phyloP scores from a whole-genome alignment of 1,140 invertebrate genomes.

The Palaemon carinicauda region DNA sequence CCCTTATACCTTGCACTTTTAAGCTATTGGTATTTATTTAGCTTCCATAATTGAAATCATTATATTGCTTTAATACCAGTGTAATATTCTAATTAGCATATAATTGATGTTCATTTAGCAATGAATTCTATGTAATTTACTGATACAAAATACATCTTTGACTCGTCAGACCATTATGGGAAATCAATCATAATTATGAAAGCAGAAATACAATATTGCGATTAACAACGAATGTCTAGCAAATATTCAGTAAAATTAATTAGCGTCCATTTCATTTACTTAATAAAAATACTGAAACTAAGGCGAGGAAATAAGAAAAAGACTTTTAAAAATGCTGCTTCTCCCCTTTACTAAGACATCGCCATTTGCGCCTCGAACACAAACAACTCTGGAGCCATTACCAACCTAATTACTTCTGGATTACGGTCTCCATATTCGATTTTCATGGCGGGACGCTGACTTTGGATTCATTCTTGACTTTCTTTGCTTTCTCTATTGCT shows the following conservation, averaged over 20 bases:
- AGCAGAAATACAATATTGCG: too few species aligned
- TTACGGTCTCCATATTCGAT: not conserved
- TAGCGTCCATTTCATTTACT: not conserved
- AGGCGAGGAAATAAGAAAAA: not conserved
- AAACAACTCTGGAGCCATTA: constrained; percentile 1
- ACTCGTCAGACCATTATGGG: too few species aligned
- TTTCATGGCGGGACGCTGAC: not conserved
- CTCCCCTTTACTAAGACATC: not conserved
- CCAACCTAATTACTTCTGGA: not conserved
- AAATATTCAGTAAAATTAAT: too few species aligned
- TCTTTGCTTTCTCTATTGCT: not conserved
- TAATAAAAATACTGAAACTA: not conserved
- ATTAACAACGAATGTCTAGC: too few species aligned
- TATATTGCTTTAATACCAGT: not conserved
- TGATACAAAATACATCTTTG: too few species aligned
- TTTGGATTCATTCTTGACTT: not conserved
- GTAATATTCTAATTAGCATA: too few species aligned
- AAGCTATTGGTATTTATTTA: too few species aligned
- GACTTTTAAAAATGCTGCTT: not conserved
- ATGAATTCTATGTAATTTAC: too few species aligned
- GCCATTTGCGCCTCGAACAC: constrained; percentile 1
- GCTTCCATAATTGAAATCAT: not conserved
- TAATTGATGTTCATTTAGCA: too few species aligned
- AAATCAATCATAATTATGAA: too few species aligned
- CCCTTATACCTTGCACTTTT: too few species aligned